Evolutionary conservation across 2,888 invertebrate genomes (phyloP).

Genomic region (Agriopis marginaria): DNA sequence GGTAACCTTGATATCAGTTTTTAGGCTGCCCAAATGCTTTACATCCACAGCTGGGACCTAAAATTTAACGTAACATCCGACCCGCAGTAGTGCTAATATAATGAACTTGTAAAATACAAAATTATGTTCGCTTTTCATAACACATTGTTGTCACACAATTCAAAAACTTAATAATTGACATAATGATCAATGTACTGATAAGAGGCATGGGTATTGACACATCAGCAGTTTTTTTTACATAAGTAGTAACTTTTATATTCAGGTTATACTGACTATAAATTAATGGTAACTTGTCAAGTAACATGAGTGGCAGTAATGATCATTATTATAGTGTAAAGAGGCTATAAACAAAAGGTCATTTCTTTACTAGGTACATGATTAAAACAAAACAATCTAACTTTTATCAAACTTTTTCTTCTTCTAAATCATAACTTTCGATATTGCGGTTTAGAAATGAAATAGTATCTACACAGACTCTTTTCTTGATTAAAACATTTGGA

Average conservation of each 20-base stretch:
- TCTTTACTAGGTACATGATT: background rate
- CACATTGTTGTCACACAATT: background rate
- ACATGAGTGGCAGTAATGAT: background rate
- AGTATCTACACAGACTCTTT: background rate
- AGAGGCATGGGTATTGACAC: constrained; percentile 20
- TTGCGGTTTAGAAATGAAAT: background rate
- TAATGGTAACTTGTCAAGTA: background rate
- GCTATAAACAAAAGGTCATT: background rate
- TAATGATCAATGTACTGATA: constrained; percentile 22
- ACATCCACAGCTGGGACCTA: too few relatives aligned
- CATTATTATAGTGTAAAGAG: background rate
- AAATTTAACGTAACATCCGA: too few relatives aligned
- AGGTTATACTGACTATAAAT: background rate
- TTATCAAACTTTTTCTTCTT: too few relatives aligned
- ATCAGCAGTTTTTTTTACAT: constrained; percentile 22
- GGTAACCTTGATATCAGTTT: too few relatives aligned
- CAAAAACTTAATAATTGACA: constrained; percentile 8
- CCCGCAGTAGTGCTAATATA: too few relatives aligned
- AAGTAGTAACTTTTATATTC: background rate
- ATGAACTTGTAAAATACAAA: background rate
- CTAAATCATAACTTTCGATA: background rate
- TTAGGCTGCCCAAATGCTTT: too few relatives aligned
- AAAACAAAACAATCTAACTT: background rate
- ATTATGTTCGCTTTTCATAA: background rate
- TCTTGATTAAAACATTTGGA: background rate